Evolutionary conservation across 2,888 invertebrate genomes (phyloP).

Genomic region (Heliconius charithonia): DNA sequence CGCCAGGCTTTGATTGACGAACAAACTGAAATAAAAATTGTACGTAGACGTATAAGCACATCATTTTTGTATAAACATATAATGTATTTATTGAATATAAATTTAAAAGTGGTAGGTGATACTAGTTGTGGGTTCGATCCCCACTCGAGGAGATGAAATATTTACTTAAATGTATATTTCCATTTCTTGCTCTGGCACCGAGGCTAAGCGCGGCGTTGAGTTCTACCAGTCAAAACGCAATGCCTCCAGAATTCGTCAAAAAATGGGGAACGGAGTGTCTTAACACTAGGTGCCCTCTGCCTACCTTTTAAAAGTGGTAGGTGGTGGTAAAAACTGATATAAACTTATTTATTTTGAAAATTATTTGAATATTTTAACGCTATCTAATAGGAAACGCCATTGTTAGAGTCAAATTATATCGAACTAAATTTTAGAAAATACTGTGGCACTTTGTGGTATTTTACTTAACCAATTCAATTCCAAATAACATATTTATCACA

Average conservation of each 20-base stretch:
- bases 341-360: not conserved
- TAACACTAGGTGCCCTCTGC: no score
- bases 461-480: not conserved
- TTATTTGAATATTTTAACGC: not conserved
- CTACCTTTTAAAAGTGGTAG: not conserved
- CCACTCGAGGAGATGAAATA: no score
- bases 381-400: not conserved
- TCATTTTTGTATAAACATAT: not conserved
- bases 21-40: not conserved
- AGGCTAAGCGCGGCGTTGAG: no score
- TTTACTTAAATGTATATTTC: no score
- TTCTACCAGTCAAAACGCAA: no score
- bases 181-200: no score
- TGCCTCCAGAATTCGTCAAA: no score
- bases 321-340: no score
- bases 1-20: slow-evolving; percentile 25
- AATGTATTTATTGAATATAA: not conserved
- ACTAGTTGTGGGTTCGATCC: no score
- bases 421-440: not conserved
- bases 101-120: not conserved
- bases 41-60: not conserved
- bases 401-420: not conserved
- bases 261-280: no score
- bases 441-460: not conserved
- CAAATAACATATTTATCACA: not conserved